phyloP scores from a whole-genome alignment of 2,113 vertebrate species.

The Holacanthus passer region DNA sequence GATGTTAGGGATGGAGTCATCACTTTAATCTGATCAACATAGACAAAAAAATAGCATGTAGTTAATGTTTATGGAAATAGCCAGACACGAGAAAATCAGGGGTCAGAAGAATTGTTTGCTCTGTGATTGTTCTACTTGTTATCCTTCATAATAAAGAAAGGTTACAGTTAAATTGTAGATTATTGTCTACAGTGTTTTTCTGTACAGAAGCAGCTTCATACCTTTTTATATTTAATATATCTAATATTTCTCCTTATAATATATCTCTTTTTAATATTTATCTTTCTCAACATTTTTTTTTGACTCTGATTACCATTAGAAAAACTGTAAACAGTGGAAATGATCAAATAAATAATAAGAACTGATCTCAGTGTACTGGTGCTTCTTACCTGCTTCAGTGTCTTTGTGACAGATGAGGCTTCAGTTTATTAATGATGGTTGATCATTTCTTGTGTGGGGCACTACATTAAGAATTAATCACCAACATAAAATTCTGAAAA shows the following conservation, averaged over 20 bases:
- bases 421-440: no score
- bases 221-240: conserved; percentile 8
- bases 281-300: background rate
- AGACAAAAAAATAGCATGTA: background rate
- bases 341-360: no score
- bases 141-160: background rate
- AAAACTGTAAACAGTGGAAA: no score
- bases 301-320: background rate
- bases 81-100: background rate
- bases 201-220: background rate
- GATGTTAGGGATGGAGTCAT: no score
- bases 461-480: no score
- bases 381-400: no score
- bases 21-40: background rate
- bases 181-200: background rate
- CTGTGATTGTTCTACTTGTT: background rate
- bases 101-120: background rate
- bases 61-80: background rate
- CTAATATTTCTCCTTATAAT: background rate
- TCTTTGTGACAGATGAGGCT: no score
- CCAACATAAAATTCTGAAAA: no score
- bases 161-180: background rate
- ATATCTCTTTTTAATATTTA: no score
- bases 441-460: no score
- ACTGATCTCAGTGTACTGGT: no score